phyloP scores from a whole-genome alignment of 2,113 vertebrate species.

The Pangasianodon gigas region DNA sequence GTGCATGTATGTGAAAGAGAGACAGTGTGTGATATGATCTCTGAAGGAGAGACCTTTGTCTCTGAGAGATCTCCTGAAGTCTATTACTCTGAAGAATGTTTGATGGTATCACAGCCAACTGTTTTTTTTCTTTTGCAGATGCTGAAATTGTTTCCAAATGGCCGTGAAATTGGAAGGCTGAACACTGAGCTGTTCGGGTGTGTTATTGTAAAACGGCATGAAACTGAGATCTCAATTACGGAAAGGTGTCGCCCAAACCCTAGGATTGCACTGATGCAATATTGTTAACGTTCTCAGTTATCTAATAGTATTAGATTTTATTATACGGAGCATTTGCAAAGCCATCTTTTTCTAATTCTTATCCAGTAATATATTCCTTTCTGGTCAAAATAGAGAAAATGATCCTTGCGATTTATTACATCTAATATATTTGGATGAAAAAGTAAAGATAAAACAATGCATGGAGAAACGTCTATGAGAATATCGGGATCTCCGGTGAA shows the following conservation, averaged over 20 bases:
- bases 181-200: background rate
- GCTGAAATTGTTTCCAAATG: slow-evolving; percentile 70
- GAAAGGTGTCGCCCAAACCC: background rate
- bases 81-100: slow-evolving; percentile 61
- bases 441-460: background rate
- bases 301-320: background rate
- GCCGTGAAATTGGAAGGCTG: slow-evolving; percentile 42
- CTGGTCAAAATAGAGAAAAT: background rate
- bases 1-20: background rate
- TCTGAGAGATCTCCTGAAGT: slow-evolving; percentile 58
- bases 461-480: background rate
- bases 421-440: background rate
- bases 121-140: slow-evolving; percentile 49
- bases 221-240: background rate
- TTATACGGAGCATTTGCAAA: background rate
- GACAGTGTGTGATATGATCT: slow-evolving; percentile 40
- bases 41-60: slow-evolving; percentile 49
- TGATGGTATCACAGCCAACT: slow-evolving; percentile 66
- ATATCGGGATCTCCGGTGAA: background rate
- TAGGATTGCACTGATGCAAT: background rate
- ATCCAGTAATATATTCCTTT: background rate
- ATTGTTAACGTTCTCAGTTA: background rate
- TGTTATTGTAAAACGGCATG: background rate
- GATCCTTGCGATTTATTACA: background rate
- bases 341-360: background rate